A percentile compares a stretch with the other conserved stretches of the same genome.
phyloP scores from a whole-genome alignment of 2,113 vertebrate genomes.

The Corvus moneduloides region DNA sequence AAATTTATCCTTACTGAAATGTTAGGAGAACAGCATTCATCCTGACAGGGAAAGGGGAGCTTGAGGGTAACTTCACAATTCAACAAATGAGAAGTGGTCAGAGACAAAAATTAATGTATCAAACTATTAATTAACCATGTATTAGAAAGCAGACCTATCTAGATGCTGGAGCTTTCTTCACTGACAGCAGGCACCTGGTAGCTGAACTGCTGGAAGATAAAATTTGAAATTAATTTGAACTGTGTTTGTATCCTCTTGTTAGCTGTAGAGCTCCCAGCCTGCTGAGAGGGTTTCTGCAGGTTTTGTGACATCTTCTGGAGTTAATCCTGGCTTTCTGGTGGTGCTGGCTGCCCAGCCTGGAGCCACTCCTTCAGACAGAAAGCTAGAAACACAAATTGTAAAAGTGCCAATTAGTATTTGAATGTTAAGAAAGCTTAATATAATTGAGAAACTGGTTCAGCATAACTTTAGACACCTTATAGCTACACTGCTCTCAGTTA shows the following conservation, averaged over 20 bases:
- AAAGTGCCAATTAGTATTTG: not conserved
- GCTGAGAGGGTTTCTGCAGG: not conserved
- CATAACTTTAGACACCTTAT: not conserved
- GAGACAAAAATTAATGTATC: not conserved
- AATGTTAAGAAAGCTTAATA: not conserved
- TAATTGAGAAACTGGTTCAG: not conserved
- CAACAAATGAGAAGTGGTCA: not conserved
- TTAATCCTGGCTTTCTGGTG: not conserved
- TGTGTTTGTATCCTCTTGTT: rapidly evolving
- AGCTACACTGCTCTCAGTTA: rapidly evolving
- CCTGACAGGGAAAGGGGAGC: not conserved
- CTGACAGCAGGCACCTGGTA: not conserved
- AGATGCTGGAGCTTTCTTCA: not conserved
- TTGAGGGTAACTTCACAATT: not conserved
- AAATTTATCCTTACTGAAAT: not conserved
- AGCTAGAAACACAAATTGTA: rapidly evolving
- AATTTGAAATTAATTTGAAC: not conserved
- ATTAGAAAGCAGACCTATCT: not conserved
- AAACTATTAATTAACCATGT: not conserved
- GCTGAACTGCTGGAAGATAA: not conserved
- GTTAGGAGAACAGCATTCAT: not conserved
- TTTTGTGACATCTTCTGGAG: not conserved
- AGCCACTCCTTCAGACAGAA: not conserved
- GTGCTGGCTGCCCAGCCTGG: not conserved
- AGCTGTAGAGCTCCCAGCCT: not conserved